Percentiles rank a stretch among this genome's conserved stretches.
phyloP scores from a whole-genome alignment of 2,888 invertebrate genomes.

The Lymantria monacha region DNA sequence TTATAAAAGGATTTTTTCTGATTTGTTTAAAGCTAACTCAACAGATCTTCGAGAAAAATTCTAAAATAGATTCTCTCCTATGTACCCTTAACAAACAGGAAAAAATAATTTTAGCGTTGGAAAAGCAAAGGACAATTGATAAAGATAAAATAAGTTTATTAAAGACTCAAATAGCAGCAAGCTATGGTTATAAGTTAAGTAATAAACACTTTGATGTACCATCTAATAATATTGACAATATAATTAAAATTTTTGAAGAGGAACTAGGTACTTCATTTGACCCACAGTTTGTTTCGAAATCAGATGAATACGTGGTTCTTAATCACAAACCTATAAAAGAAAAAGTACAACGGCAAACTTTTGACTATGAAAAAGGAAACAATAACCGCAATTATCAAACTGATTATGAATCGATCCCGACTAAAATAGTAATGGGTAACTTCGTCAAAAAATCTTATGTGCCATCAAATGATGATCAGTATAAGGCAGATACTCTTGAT shows the following conservation, averaged over 20 bases:
- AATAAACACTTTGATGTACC: constrained; percentile 43
- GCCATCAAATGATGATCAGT: constrained; percentile 27
- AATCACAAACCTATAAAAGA: constrained; percentile 32
- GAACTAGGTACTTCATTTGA: constrained; percentile 57
- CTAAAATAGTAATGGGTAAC: constrained; percentile 50
- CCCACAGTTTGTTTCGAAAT: constrained; percentile 19
- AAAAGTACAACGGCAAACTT: constrained; percentile 28
- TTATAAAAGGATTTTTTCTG: neutral
- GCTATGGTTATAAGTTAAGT: constrained; percentile 41
- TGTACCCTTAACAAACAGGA: constrained; percentile 57
- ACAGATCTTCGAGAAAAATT: constrained; percentile 56
- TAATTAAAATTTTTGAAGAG: constrained; percentile 68
- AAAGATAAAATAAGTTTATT: constrained; percentile 51
- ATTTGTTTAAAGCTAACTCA: constrained; percentile 47
- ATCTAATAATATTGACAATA: constrained; percentile 56
- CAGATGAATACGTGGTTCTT: constrained; percentile 21
- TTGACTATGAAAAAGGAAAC: constrained; percentile 30
- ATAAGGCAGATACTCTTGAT: constrained; percentile 44
- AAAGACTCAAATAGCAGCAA: constrained; percentile 52
- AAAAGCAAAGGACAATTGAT: constrained; percentile 60
- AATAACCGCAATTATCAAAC: constrained; percentile 23
- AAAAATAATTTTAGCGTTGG: constrained; percentile 64
- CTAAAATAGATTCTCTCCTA: constrained; percentile 58
- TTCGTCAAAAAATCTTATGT: constrained; percentile 46
- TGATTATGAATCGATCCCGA: constrained; percentile 40